Evolutionary conservation across 2,888 invertebrate genomes (phyloP), one percentile per base, ranked within the genome.

Genomic region (Bellardia bayeri): DNA sequence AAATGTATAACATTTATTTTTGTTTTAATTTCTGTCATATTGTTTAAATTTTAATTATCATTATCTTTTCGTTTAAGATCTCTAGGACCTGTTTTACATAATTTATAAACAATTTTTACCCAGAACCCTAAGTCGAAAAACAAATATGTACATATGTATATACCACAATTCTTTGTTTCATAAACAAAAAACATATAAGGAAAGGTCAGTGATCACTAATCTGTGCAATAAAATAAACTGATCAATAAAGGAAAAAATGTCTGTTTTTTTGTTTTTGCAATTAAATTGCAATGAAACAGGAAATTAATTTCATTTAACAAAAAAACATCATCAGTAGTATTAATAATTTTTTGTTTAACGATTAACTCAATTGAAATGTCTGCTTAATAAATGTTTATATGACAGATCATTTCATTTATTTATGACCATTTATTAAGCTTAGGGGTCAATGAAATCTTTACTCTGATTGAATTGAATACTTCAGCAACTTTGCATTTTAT

Each of bases 371-470:
- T 87, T 87, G 82, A 87, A 74, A 85, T 87, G 84, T 85, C 85
- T 82, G 75, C 74, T 80, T 80, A 85, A 80, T 80, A 68, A 85
- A 85, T 66, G 63, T 79, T 87, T 83, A 61, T 83, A 69, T 71
- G 87, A 85, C 87, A 87, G 78, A 68, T 76, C 66, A 68, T 82
- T 87, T 68, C 63, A 61, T 79, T 85, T 74, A 78, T 85, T 85
- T 85, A 75, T 75, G 78, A 85, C 64, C 16, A 76, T 56, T 80
- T 80, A 80, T 81, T 33, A 86, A 75, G 86, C 64, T 51, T 54
- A 61, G 78, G 82, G 87, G 87, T 87, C 87, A 87, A 85, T 82
- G 87, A 85, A 87, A 85, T 87, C 78, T 78, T 82, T 79, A 68
- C 82, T 40, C 30, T 85, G 87, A 87, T 87, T 87, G 84, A 85